Evolutionary conservation across 1,140 invertebrate species (phyloP), one percentile per base, ranked within the genome.

Genomic region (Drosophila rufa): DNA sequence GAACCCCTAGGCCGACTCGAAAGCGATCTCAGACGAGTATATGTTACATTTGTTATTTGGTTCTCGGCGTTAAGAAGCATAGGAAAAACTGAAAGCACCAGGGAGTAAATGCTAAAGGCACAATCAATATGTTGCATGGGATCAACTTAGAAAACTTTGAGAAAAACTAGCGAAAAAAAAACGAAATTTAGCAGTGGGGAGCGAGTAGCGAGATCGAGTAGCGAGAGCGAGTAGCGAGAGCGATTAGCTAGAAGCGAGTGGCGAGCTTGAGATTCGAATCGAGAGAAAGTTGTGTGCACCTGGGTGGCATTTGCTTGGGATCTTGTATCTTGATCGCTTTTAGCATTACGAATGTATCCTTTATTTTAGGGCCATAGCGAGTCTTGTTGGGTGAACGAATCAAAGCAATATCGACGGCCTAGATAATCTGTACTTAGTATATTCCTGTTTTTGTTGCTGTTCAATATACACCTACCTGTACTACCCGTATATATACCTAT

Each of bases 91-190:
- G 25, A 33, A 56, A 22, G 40, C 68, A 60, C 12, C 42, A 67
- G 64, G 56, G 25, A 56, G 57, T 47, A 46, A 46, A 73, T 42
- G 85, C 85, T 90, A 85, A 82, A 74, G 85, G 81, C 86, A 90
- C 85, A 90, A 90, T 90, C 85, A 90, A 79, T 85, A 85, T 77
- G 85, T 90, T 90, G 87, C 86, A 91, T 78, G 86, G 86, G 86
- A 91, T 86, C 86, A 91, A 91, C 79, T 90, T 91, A 91, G 79
- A 85, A 81, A 81, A 81, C 62, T 80, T 81, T 80, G 64, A 78
- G 75, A 77, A 77, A 75, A 77, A 77, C 57, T 48, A 80, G 43
- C 57, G 50, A 57, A 80, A 84, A 74, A 74, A 50, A 19, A 19
- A 58, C 65, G 57, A 75, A 65, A 73, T 65, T 66, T 74, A 78